A percentile compares a stretch with the other conserved stretches of the same genome.
Evolutionary conservation across 1,140 invertebrate species (phyloP).

Genomic region (Myzus persicae): DNA sequence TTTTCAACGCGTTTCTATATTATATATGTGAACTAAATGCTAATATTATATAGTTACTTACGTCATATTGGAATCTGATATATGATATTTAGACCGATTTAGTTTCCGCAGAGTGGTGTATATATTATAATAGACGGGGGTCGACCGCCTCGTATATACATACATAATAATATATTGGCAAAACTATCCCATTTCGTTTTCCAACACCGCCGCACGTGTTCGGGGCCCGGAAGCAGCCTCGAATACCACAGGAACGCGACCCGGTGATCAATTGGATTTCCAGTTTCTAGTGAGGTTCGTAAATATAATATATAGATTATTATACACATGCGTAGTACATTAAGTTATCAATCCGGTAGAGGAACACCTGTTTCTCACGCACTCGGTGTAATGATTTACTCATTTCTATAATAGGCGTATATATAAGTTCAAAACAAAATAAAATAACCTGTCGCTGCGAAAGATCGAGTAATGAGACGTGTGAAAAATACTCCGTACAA

Average conservation of each 20-base stretch:
- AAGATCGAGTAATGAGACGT: no score
- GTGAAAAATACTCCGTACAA: background rate
- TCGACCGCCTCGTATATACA: background rate
- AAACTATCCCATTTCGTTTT: conserved; percentile 25
- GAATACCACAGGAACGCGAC: conserved; percentile 1
- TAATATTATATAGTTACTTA: background rate
- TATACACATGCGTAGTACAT: background rate
- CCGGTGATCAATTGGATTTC: conserved; percentile 7
- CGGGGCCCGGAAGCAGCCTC: background rate
- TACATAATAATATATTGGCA: background rate
- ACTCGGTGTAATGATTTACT: background rate
- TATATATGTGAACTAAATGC: background rate
- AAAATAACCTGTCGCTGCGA: background rate
- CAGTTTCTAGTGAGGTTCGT: background rate
- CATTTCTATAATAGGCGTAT: background rate
- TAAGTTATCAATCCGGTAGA: background rate
- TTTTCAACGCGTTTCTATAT: background rate
- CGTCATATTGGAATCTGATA: background rate
- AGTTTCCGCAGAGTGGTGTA: background rate
- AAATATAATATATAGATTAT: background rate
- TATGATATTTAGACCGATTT: background rate
- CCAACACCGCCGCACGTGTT: conserved; percentile 16
- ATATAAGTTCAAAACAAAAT: background rate
- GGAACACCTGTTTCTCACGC: background rate
- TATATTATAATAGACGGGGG: background rate